Evolutionary conservation across 2,113 vertebrate genomes (phyloP), one percentile per base, ranked within the genome.

Genomic region (Gambusia holbrooki): DNA sequence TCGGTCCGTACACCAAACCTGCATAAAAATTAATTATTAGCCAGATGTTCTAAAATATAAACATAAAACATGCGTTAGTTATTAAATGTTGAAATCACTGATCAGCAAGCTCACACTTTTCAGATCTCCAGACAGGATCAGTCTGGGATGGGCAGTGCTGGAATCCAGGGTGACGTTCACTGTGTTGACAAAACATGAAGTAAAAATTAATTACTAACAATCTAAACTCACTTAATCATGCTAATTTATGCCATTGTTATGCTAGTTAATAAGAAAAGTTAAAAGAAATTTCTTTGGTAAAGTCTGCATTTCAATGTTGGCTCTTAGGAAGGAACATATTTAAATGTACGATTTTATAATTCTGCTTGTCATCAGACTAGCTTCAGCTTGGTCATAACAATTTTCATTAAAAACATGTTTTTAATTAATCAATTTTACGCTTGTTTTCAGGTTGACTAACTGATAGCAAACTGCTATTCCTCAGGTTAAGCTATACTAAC

Each of bases 81-180:
- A 48, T 37, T 42, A 42, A 30, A 5, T 48, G 3, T 8, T 77
- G 4, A 35, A 19, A 42, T 15, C 29, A 61, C 58, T 42, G 0
- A 70, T 37, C 5, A n/a, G 28, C n/a, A 0, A 28, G 60, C 89
- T 90, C 66, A 95, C 93, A 60, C 83, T 90, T 70, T 94, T 95
- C 81, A 89, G 29, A 83, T 95, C 88, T 1, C 89, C 90, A 15
- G 93, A 92, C 27, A 95, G 48, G n/a, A 94, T 15, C 71, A 95
- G 90, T n/a, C 85, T 84, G 37, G 93, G 92, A 51, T 94, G 94
- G 48, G 94, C 91, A 0, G 93, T 93, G 75, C 60, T 80, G 6
- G 27, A 48, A 73, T 94, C 90, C 85, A 95, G 79, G 19, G 82
- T 93, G 27, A 95, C 76, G 1, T 93, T 81, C 88, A 92, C 94